Conservation (phyloP, 2,888 invertebrate species). For the Amphimallon solstitiale region DNA sequence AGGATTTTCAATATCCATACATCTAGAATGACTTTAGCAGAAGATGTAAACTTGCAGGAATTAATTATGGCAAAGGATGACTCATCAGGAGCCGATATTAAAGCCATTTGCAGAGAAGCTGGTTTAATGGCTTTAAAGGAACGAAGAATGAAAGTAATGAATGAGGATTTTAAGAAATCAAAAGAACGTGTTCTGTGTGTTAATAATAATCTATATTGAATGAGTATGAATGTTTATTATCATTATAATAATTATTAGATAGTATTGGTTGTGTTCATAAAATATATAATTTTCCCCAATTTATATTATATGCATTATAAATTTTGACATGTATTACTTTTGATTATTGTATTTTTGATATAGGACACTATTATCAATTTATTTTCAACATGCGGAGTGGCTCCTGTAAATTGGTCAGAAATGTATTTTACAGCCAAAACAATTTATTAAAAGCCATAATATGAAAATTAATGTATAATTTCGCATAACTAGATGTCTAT, state of each 20-base stretch:
- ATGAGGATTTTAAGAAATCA: constrained; percentile 99
- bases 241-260: not conserved
- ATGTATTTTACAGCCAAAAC: too few species aligned
- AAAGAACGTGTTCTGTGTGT: constrained; percentile 97
- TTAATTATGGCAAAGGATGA: constrained; percentile 99
- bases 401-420: too few species aligned
- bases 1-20: constrained; percentile 99
- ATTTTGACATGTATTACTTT: not conserved
- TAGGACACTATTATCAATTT: too few species aligned
- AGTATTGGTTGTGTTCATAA: constrained; percentile 23
- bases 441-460: too few species aligned
- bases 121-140: constrained; percentile 97
- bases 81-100: constrained; percentile 96
- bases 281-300: not conserved
- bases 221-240: not conserved
- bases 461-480: too few species aligned
- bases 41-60: constrained; percentile 95
- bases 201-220: not conserved
- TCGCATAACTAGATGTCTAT: too few species aligned
- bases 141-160: constrained; percentile 99
- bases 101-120: constrained; percentile 99
- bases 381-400: too few species aligned
- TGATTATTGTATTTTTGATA: too few species aligned
- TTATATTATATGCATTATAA: not conserved
- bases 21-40: constrained; percentile 97